Evolutionary conservation across 2,113 vertebrate species (phyloP).

Genomic region (Zosterops hypoxanthus): DNA sequence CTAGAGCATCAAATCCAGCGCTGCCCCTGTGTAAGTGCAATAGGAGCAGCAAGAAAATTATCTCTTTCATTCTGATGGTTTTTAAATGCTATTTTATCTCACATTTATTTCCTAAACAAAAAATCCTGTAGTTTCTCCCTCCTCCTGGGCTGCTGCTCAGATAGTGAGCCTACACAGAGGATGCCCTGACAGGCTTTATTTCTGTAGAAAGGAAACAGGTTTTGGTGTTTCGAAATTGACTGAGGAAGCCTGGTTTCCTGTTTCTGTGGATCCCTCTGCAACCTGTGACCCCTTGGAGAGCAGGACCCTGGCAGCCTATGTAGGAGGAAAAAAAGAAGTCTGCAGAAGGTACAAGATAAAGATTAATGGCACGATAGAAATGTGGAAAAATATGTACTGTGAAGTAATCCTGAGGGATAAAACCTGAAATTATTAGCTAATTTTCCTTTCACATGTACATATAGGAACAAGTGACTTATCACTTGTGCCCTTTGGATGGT

Average conservation of each 20-base stretch:
- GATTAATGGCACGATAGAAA: slow-evolving; percentile 44
- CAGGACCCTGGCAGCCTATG: slow-evolving; percentile 6
- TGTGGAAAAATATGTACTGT: slow-evolving; percentile 48
- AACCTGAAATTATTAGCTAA: slow-evolving; percentile 28
- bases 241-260: slow-evolving; percentile 79
- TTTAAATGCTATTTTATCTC: background rate
- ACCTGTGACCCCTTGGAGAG: slow-evolving; percentile 60
- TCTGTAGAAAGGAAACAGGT: slow-evolving; percentile 76
- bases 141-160: background rate
- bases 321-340: slow-evolving; percentile 25
- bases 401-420: slow-evolving; percentile 30
- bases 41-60: slow-evolving; percentile 48
- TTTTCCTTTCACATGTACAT: slow-evolving; percentile 12
- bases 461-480: background rate
- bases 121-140: background rate
- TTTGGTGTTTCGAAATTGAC: slow-evolving; percentile 61
- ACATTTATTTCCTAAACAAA: background rate
- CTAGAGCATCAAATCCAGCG: background rate
- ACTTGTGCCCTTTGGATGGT: background rate
- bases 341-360: slow-evolving; percentile 41
- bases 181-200: slow-evolving; percentile 27
- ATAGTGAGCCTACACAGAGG: slow-evolving; percentile 22
- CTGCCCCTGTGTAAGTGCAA: slow-evolving; percentile 23
- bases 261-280: slow-evolving; percentile 66
- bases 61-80: slow-evolving; percentile 55